A percentile compares a stretch with the other conserved stretches of the same genome.
phyloP scores from a whole-genome alignment of 2,797 vertebrate species.

The Dicrostonyx torquatus region DNA sequence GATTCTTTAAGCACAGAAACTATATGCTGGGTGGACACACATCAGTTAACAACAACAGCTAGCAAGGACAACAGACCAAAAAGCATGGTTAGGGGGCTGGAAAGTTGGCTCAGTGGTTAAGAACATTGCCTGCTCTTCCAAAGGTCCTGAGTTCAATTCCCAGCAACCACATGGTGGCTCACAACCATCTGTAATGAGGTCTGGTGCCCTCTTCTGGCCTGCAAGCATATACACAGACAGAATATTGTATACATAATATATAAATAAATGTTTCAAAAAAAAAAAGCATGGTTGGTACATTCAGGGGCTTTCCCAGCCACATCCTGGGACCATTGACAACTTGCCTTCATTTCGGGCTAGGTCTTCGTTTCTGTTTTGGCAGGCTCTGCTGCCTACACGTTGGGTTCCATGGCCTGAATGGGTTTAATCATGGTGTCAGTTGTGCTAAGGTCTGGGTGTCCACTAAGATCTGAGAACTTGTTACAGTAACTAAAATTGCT shows the following conservation, averaged over 20 bases:
- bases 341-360: background rate
- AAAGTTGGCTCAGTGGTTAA: no score
- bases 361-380: background rate
- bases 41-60: background rate
- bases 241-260: no score
- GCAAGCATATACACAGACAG: no score
- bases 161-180: no score
- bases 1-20: background rate
- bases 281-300: background rate
- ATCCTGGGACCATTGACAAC: background rate
- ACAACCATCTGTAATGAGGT: no score
- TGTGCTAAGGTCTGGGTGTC: background rate
- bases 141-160: no score
- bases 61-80: background rate
- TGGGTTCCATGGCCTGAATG: background rate
- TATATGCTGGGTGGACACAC: background rate
- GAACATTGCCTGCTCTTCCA: no score
- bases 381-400: no score
- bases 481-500: slow-evolving; percentile 30
- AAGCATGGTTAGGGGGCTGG: no score
- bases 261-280: no score
- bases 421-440: background rate
- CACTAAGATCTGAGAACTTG: background rate
- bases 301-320: background rate
- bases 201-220: no score